Percentiles rank a stretch among this genome's conserved stretches.
Conservation (phyloP, 2,888 invertebrate genomes). For the Drosophila ustulata region DNA sequence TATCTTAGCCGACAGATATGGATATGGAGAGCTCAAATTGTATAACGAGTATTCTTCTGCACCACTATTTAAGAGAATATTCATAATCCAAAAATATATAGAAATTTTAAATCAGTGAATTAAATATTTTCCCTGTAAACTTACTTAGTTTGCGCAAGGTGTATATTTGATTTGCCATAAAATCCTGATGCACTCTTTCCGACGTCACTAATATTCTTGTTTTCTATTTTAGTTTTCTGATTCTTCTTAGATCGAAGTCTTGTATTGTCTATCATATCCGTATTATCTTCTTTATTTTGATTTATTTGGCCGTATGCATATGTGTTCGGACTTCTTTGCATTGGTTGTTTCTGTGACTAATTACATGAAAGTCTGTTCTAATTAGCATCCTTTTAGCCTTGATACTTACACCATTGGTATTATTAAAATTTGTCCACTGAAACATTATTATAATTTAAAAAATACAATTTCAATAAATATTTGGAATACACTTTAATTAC, state of each 20-base stretch:
- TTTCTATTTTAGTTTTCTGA: not conserved
- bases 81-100: not conserved
- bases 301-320: not conserved
- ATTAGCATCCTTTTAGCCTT: not conserved
- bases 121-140: not conserved
- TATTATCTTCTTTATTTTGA: conserved; percentile 1
- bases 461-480: not conserved
- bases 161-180: not conserved
- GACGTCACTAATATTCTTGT: not conserved
- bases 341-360: not conserved
- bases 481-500: conserved; percentile 28
- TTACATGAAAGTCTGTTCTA: not conserved
- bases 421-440: not conserved
- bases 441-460: not conserved
- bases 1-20: conserved; percentile 74
- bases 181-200: not conserved
- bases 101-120: not conserved
- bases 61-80: conserved; percentile 8
- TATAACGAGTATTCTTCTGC: conserved; percentile 63
- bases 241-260: not conserved
- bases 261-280: not conserved
- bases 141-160: not conserved
- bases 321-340: not conserved
- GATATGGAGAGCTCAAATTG: conserved; percentile 78
- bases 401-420: not conserved